Base-by-base conservation (phyloP, 2,888 invertebrate genomes). In the Polyommatus iphigenia region DNA sequence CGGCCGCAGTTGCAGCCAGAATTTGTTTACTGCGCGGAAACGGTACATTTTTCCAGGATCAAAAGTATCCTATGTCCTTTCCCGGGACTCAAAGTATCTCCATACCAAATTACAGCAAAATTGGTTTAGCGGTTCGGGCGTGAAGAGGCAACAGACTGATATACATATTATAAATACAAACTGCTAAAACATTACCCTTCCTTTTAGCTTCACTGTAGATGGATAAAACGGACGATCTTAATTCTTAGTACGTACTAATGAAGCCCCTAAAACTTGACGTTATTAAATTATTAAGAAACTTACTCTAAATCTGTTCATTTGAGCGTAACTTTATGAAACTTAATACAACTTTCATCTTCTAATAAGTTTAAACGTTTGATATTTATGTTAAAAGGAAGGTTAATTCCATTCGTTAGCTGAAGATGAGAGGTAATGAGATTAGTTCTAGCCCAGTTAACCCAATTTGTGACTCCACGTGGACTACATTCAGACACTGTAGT, bases 371-470 rank as follows among this genome's bases (percentile, higher is more conserved):
- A 59, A 59, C 24, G 24, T 13, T 67, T 67, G 18, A 67, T 32
- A 29, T 67, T 67, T 67, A 29, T 32, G 29, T 67, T 29, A 29
- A 32, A 67, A 20, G 18, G 4, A 29, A 67, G 29, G 29, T 67
- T 29, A 67, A 24, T 67, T 67, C 62, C 10, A 32, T 67, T 67
- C 67, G 67, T 67, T 67, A 32, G 67, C 67, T 67, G 29, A 15
- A 29, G 29, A 29, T 67, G 24, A 62, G 62, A 24, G 15, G 13
- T 67, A 67, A 67, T 67, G 15, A 67, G 15, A 67, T 67, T 67
- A 67, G 29, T 67, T 67, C 67, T 67, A 67, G 29, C 67, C 67
- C 67, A 67, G 67, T 67, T 67, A 67, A 15, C 24, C 62, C 5
- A 67, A 67, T 24, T 67, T 13, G 24, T 24, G 29, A 67, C 24